Percentiles rank a stretch among this genome's conserved stretches.
Evolutionary conservation across 2,888 invertebrate species (phyloP).

Genomic region (Horisme vitalbata): DNA sequence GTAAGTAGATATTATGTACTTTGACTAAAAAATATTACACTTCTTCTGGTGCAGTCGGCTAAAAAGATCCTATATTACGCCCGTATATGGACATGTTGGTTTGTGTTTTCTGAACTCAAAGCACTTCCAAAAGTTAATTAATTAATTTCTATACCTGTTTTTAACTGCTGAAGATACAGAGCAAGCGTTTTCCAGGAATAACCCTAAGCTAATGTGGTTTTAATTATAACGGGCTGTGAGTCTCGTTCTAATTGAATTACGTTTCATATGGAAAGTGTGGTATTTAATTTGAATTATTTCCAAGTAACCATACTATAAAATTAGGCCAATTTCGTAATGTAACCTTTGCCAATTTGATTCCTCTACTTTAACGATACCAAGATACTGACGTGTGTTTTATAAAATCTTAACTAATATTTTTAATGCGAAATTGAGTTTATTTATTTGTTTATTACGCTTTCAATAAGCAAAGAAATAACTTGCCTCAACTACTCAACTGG

Average conservation of each 20-base stretch:
- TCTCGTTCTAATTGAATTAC: slow-evolving; percentile 24
- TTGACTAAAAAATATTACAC: too few species aligned
- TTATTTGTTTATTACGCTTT: too few species aligned
- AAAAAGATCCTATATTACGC: too few species aligned
- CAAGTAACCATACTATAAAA: background rate
- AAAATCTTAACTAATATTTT: too few species aligned
- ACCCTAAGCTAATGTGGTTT: slow-evolving; percentile 16
- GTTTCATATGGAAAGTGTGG: slow-evolving; percentile 22
- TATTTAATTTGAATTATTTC: slow-evolving; percentile 36
- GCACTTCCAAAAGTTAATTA: background rate
- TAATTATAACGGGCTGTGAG: slow-evolving; percentile 12
- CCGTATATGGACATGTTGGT: background rate
- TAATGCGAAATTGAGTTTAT: too few species aligned
- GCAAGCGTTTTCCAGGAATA: slow-evolving; percentile 4
- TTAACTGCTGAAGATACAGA: slow-evolving; percentile 10
- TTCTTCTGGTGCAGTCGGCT: too few species aligned
- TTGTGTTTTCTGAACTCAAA: background rate
- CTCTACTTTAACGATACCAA: too few species aligned
- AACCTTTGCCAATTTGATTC: too few species aligned
- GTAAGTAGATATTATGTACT: too few species aligned
- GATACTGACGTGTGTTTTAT: too few species aligned
- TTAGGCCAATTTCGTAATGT: background rate
- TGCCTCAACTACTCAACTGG: too few species aligned
- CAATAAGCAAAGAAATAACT: too few species aligned
- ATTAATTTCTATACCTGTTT: slow-evolving; percentile 6